Evolutionary conservation across 2,888 invertebrate species (phyloP).

Genomic region (Xanthorhoe spadicearia): DNA sequence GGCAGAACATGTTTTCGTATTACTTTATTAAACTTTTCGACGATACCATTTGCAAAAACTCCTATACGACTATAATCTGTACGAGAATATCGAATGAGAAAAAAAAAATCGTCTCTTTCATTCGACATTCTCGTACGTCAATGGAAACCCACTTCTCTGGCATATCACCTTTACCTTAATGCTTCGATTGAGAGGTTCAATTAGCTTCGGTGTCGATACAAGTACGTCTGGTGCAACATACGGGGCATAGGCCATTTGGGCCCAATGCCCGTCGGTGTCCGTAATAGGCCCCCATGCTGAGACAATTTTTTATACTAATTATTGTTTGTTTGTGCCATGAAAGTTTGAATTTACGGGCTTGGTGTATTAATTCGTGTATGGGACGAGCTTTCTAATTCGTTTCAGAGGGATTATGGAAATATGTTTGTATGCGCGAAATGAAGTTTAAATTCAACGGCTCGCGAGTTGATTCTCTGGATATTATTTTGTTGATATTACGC

Average conservation of each 20-base stretch:
- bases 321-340: constrained; percentile 54
- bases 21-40: no score
- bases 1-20: no score
- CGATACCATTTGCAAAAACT: no score
- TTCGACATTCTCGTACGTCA: constrained; percentile 33
- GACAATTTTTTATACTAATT: constrained; percentile 53
- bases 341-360: constrained; percentile 36
- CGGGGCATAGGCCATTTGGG: constrained; percentile 28
- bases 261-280: constrained; percentile 32
- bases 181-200: constrained; percentile 61
- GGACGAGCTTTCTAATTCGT: constrained; percentile 26
- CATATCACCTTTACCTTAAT: constrained; percentile 51
- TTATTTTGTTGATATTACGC: no score
- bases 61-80: no score
- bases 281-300: constrained; percentile 49
- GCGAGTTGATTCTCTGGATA: no score
- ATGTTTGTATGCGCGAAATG: no score
- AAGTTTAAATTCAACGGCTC: no score
- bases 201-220: constrained; percentile 55
- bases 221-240: constrained; percentile 34
- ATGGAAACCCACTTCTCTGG: constrained; percentile 46
- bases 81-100: no score
- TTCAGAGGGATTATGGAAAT: neutral
- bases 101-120: neutral
- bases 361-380: constrained; percentile 28